Evolutionary conservation across 2,888 invertebrate species (phyloP).

Genomic region (Crossocerus cetratus): DNA sequence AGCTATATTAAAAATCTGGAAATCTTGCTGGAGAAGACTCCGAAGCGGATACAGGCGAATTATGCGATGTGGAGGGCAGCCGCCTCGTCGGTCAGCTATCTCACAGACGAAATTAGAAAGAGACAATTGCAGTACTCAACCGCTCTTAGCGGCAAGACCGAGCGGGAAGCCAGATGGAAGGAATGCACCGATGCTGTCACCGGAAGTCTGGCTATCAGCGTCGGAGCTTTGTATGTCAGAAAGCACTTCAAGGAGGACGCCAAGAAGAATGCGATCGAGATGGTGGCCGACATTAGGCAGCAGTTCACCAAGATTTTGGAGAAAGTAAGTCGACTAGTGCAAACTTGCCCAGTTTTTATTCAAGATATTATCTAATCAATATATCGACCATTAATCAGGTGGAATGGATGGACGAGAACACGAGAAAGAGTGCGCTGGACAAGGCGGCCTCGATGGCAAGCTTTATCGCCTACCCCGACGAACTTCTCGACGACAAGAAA

Average conservation of each 20-base stretch:
- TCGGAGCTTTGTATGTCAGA: conserved; percentile 91
- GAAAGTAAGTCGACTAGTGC: conserved; percentile 73
- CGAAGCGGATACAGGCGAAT: conserved; percentile 87
- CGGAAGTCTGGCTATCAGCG: conserved; percentile 86
- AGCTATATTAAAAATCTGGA: conserved; percentile 87
- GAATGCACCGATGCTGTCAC: conserved; percentile 91
- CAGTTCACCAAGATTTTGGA: conserved; percentile 89
- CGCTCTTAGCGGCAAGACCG: conserved; percentile 89
- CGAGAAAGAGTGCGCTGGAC: conserved; percentile 85
- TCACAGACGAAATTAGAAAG: conserved; percentile 87
- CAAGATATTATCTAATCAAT: background rate
- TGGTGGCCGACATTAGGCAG: conserved; percentile 90
- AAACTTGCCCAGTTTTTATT: background rate
- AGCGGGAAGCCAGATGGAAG: conserved; percentile 93
- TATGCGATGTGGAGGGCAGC: conserved; percentile 96
- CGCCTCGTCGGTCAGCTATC: conserved; percentile 87
- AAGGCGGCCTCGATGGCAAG: conserved; percentile 91
- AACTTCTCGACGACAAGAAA: conserved; percentile 89
- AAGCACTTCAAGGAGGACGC: conserved; percentile 92
- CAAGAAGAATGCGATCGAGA: conserved; percentile 89
- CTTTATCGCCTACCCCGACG: conserved; percentile 95
- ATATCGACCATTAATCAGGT: conserved; percentile 71
- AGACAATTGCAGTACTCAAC: conserved; percentile 90
- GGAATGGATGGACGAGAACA: conserved; percentile 95
- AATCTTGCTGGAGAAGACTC: conserved; percentile 79